Percentiles rank a stretch among this genome's conserved stretches.
phyloP scores from a whole-genome alignment of 2,888 invertebrate genomes.

The Oxyteleia sp. region DNA sequence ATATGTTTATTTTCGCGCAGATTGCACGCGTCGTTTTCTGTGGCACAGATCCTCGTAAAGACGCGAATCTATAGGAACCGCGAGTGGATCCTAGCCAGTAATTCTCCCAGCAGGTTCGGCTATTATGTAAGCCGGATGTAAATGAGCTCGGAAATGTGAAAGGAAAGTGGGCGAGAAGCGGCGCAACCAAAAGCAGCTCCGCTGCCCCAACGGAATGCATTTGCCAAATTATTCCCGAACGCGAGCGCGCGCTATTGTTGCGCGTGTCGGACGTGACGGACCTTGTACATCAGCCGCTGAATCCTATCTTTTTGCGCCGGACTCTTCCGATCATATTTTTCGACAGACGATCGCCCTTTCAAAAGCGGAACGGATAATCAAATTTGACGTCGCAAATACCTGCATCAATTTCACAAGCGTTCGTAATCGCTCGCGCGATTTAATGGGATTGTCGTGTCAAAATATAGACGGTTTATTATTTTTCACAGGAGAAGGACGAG shows the following conservation, averaged over 20 bases:
- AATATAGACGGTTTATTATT: conserved; percentile 1
- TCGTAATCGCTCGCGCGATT: conserved; percentile 31
- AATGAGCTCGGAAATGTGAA: conserved; percentile 74
- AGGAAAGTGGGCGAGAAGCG: conserved; percentile 68
- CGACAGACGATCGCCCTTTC: conserved; percentile 40
- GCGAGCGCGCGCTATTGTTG: conserved; percentile 57
- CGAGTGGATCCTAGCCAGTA: conserved; percentile 63
- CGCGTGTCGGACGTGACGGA: conserved; percentile 67
- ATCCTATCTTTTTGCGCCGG: conserved; percentile 40
- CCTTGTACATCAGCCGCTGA: conserved; percentile 52
- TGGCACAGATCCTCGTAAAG: conserved; percentile 52
- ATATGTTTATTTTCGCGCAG: conserved; percentile 31
- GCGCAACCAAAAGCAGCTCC: conserved; percentile 42
- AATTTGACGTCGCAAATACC: conserved; percentile 39
- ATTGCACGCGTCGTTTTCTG: conserved; percentile 68
- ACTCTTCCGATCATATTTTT: conserved; percentile 57
- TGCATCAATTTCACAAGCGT: conserved; percentile 36
- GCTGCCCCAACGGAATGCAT: conserved; percentile 69
- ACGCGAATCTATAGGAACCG: conserved; percentile 61
- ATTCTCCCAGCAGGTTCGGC: conserved; percentile 65
- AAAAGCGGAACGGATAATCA: conserved; percentile 48
- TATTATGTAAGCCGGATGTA: conserved; percentile 75
- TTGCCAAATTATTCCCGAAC: conserved; percentile 76
- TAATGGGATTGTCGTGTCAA: conserved; percentile 42
- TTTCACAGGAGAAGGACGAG: no score